Percentiles rank a stretch among this genome's conserved stretches.
These are phyloP conservation scores for Idris sp. DNA, from an alignment of 1,140 invertebrate species.

Conservation along the genomic window DNA sequence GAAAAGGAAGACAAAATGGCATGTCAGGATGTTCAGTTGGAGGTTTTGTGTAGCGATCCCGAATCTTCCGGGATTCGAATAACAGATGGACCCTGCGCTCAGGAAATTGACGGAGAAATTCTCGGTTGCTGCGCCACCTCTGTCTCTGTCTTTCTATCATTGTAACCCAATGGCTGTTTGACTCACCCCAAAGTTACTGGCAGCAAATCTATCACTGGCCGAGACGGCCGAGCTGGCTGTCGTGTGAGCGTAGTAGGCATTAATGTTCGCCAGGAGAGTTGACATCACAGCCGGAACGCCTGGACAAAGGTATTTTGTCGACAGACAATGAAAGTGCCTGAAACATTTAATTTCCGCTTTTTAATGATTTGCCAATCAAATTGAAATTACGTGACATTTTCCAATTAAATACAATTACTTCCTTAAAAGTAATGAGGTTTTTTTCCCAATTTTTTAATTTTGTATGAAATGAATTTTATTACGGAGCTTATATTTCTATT, in stretches of 20 bases:
- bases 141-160: conserved; percentile 42
- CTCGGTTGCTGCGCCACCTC: conserved; percentile 37
- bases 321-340: conserved; percentile 99
- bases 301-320: conserved; percentile 98
- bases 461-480: no score
- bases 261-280: conserved; percentile 98
- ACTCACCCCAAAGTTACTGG: conserved; percentile 99
- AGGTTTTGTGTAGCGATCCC: conserved; percentile 58
- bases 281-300: conserved; percentile 99
- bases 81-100: conserved; percentile 63
- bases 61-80: conserved; percentile 60
- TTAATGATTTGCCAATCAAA: conserved; percentile 12
- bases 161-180: conserved; percentile 8
- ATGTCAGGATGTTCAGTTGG: conserved; percentile 34
- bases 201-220: conserved; percentile 98
- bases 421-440: conserved; percentile 14
- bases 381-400: background rate
- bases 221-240: conserved; percentile 99
- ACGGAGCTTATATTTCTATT: no score
- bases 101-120: conserved; percentile 69
- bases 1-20: conserved; percentile 50
- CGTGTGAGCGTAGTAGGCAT: conserved; percentile 99
- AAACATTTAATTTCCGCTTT: conserved; percentile 69
- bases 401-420: conserved; percentile 8
- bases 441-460: no score